These are phyloP conservation scores for Gisinianus flammeolus DNA, from an alignment of 2,888 invertebrate genomes.

Conservation along the genomic window DNA sequence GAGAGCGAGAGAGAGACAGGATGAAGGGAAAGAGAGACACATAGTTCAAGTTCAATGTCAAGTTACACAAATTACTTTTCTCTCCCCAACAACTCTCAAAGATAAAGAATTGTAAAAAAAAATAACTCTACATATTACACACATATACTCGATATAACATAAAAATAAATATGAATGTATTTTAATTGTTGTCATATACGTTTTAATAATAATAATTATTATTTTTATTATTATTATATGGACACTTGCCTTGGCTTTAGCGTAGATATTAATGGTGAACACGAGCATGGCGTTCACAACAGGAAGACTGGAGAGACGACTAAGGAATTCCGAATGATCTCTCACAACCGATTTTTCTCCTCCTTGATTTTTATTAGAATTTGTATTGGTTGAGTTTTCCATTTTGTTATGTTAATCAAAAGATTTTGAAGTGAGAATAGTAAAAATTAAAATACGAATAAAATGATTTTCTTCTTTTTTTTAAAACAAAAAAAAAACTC, in stretches of 20 bases:
- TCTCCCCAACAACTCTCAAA: too few species aligned
- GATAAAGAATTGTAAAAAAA: too few species aligned
- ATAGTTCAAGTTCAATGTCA: conserved; percentile 27
- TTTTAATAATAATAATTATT: too few species aligned
- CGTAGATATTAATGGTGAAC: conserved; percentile 61
- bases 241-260: conserved; percentile 60
- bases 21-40: too few species aligned
- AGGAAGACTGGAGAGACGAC: conserved; percentile 61
- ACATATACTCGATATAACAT: too few species aligned
- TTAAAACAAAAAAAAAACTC: too few species aligned
- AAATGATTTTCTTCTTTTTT: too few species aligned
- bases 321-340: conserved; percentile 59
- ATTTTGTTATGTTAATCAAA: background rate
- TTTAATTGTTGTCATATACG: too few species aligned
- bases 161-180: too few species aligned
- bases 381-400: background rate
- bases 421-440: background rate
- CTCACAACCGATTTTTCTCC: background rate
- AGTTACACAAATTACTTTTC: background rate
- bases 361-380: conserved; percentile 6
- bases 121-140: too few species aligned
- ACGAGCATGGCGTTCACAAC: conserved; percentile 61
- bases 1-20: background rate
- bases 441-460: background rate
- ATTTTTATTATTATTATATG: too few species aligned